These are phyloP conservation scores for Pteropus rufus DNA, from an alignment of 2,797 vertebrate species.

Conservation along the genomic window DNA sequence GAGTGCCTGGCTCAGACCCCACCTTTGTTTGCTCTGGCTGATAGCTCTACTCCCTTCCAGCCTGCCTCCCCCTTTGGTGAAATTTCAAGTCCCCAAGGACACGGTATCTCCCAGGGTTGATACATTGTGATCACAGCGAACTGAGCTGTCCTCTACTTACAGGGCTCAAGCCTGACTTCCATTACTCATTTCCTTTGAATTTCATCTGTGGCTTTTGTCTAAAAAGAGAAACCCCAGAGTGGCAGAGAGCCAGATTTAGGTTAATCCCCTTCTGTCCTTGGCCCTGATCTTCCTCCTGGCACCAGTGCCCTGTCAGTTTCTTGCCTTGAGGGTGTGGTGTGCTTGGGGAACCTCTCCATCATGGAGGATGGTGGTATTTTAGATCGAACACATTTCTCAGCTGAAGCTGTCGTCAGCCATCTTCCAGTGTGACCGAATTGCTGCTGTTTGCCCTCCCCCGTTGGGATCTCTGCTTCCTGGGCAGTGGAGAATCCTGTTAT, in stretches of 20 bases:
- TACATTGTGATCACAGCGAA: neutral
- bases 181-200: conserved; percentile 10
- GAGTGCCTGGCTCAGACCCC: neutral
- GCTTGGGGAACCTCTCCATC: neutral
- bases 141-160: neutral
- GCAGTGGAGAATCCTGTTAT: neutral
- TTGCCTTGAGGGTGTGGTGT: neutral
- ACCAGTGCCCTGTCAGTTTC: neutral
- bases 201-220: conserved; percentile 50
- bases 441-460: neutral
- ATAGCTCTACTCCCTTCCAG: neutral
- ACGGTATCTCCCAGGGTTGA: neutral
- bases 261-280: conserved; percentile 29
- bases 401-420: neutral
- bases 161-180: neutral
- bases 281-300: conserved; percentile 17
- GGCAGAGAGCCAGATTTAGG: conserved; percentile 39
- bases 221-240: conserved; percentile 45
- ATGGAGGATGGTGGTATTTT: neutral
- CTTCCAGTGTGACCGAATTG: neutral
- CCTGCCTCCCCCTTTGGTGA: neutral
- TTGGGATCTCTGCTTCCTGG: neutral
- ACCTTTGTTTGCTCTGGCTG: conserved; percentile 66
- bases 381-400: neutral
- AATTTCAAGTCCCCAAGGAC: conserved; percentile 41